Conservation (phyloP, 2,113 vertebrate genomes). For the Trochalopteron elliotii region DNA sequence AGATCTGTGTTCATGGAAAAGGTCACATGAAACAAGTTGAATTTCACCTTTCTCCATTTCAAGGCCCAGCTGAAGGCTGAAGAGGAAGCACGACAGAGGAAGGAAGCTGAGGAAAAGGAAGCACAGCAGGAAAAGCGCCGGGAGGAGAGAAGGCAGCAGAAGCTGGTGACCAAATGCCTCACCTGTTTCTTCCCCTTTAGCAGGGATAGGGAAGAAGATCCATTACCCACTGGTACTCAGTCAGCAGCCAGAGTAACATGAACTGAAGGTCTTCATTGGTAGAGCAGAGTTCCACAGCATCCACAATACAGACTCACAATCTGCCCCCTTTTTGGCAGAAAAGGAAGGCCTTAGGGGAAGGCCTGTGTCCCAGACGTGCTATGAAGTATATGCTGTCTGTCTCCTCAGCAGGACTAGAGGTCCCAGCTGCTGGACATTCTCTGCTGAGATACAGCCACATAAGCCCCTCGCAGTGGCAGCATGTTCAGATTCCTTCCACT, state of each 20-base stretch:
- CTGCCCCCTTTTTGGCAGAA: neutral
- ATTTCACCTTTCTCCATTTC: neutral
- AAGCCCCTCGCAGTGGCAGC: neutral
- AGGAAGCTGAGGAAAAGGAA: slow-evolving; percentile 82
- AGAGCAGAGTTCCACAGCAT: neutral
- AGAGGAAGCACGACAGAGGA: slow-evolving; percentile 79
- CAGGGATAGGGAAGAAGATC: neutral
- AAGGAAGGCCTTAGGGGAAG: neutral
- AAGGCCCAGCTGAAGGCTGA: slow-evolving; percentile 86
- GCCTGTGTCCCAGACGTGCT: rapidly evolving
- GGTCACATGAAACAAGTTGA: neutral
- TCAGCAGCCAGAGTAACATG: neutral
- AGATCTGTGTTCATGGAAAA: neutral
- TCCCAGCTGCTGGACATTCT: neutral
- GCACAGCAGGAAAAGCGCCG: slow-evolving; percentile 73
- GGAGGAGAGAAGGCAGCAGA: slow-evolving; percentile 83
- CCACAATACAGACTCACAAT: neutral
- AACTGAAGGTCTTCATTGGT: neutral
- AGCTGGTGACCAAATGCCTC: slow-evolving; percentile 73
- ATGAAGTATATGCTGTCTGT: neutral
- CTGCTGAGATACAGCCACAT: neutral
- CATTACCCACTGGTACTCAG: neutral
- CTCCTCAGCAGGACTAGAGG: neutral
- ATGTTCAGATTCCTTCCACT: neutral
- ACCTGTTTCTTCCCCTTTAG: neutral